These are phyloP conservation scores for Euplexia lucipara DNA, from an alignment of 2,888 invertebrate species.

Conservation along the genomic window DNA sequence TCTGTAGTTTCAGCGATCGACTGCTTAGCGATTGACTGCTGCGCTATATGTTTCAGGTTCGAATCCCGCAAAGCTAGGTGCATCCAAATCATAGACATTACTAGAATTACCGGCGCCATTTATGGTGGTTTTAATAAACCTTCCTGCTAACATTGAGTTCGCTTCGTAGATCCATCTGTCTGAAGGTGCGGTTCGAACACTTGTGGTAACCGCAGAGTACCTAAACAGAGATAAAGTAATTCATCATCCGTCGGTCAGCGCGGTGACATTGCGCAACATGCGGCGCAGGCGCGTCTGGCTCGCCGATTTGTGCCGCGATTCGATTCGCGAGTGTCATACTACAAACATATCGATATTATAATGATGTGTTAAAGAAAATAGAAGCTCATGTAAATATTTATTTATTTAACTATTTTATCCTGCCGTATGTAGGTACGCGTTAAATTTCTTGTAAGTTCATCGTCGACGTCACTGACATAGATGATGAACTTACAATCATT, in stretches of 20 bases:
- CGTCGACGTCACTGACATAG: no score
- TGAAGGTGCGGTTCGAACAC: no score
- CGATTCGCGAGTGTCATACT: not conserved
- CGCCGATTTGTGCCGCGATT: constrained; percentile 1
- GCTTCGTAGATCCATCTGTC: not conserved
- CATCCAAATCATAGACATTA: no score
- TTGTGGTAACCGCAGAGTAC: not conserved
- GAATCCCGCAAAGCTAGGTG: no score
- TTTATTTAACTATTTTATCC: not conserved
- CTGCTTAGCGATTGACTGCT: no score
- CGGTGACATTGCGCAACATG: not conserved
- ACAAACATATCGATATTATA: not conserved
- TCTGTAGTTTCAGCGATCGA: no score
- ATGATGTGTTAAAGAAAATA: not conserved
- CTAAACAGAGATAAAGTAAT: constrained; percentile 12
- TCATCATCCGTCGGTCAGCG: not conserved
- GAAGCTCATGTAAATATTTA: not conserved
- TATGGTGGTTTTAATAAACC: no score
- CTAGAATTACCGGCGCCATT: no score
- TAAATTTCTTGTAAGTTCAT: no score
- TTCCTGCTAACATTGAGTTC: not conserved
- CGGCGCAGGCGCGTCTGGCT: constrained; percentile 31
- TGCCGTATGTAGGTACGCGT: no score
- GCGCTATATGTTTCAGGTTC: no score
- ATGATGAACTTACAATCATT: no score